phyloP scores from a whole-genome alignment of 2,113 vertebrate genomes.

The Gobiocypris rarus region DNA sequence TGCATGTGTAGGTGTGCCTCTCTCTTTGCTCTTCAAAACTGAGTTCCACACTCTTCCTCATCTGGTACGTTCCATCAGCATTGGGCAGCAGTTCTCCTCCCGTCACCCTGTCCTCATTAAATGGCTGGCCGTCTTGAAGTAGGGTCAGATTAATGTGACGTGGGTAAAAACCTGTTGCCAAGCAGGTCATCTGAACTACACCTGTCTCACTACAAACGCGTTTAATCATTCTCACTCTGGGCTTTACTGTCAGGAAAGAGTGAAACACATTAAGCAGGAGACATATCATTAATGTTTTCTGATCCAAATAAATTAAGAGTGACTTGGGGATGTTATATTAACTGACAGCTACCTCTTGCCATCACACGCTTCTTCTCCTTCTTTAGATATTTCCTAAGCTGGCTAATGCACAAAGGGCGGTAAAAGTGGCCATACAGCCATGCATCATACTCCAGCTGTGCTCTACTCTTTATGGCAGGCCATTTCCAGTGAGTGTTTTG shows the following conservation, averaged over 20 bases:
- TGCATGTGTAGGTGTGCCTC: conserved; percentile 28
- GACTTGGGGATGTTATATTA: no score
- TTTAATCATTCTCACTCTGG: conserved; percentile 38
- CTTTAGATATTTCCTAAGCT: conserved; percentile 27
- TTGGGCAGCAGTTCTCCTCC: conserved; percentile 28
- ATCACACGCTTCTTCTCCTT: conserved; percentile 11
- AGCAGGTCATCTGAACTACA: conserved; percentile 28
- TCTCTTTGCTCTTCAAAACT: conserved; percentile 7
- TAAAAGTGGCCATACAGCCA: conserved; percentile 19
- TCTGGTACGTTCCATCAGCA: conserved; percentile 45
- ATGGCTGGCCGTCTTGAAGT: conserved; percentile 25
- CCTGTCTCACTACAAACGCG: not conserved
- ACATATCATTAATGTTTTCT: not conserved
- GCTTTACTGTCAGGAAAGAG: conserved; percentile 30
- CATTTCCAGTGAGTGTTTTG: conserved; percentile 24
- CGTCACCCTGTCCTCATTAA: conserved; percentile 29
- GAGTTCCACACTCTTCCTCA: conserved; percentile 39
- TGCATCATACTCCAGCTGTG: conserved; percentile 8
- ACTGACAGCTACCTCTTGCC: not conserved
- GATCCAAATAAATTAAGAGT: not conserved
- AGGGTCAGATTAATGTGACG: conserved; percentile 44
- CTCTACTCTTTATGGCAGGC: conserved; percentile 19
- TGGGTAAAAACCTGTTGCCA: conserved; percentile 52
- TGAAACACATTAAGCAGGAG: not conserved
- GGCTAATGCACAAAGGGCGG: conserved; percentile 28